A percentile compares a stretch with the other conserved stretches of the same genome.
Evolutionary conservation across 2,113 vertebrate species (phyloP).

Genomic region (Pseudonaja textilis): DNA sequence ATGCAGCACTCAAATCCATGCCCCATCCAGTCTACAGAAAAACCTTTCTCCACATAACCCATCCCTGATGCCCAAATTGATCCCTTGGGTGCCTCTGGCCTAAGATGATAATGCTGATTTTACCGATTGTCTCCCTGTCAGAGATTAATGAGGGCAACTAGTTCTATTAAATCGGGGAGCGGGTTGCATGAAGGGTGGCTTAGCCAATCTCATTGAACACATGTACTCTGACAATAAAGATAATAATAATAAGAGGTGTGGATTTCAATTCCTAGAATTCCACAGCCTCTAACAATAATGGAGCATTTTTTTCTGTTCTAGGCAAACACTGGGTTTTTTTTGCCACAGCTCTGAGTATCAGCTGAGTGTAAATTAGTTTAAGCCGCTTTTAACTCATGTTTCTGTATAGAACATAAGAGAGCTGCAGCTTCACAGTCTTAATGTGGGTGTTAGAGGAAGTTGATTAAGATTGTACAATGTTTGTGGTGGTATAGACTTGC

Average conservation of each 20-base stretch:
- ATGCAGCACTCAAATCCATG: too few species aligned
- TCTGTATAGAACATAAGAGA: background rate
- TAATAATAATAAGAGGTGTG: too few species aligned
- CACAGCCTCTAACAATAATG: background rate
- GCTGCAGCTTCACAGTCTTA: background rate
- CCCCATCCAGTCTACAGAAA: too few species aligned
- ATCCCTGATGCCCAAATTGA: too few species aligned
- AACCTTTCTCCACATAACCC: too few species aligned
- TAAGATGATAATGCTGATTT: background rate
- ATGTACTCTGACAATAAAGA: too few species aligned
- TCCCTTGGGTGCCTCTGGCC: too few species aligned
- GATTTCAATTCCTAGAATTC: background rate
- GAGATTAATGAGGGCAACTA: background rate
- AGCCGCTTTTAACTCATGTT: background rate
- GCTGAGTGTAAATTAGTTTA: background rate
- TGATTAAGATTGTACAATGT: background rate
- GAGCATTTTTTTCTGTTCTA: background rate
- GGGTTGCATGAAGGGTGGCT: too few species aligned
- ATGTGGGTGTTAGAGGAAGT: background rate
- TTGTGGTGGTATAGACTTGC: background rate
- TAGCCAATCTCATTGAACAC: too few species aligned
- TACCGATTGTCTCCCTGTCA: background rate
- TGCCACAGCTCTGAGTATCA: background rate
- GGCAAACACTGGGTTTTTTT: too few species aligned
- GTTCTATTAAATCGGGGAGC: background rate